Percentiles rank a stretch among this genome's conserved stretches.
These are phyloP conservation scores for Sarcophaga carnaria DNA, from an alignment of 2,888 invertebrate species.

Conservation along the genomic window DNA sequence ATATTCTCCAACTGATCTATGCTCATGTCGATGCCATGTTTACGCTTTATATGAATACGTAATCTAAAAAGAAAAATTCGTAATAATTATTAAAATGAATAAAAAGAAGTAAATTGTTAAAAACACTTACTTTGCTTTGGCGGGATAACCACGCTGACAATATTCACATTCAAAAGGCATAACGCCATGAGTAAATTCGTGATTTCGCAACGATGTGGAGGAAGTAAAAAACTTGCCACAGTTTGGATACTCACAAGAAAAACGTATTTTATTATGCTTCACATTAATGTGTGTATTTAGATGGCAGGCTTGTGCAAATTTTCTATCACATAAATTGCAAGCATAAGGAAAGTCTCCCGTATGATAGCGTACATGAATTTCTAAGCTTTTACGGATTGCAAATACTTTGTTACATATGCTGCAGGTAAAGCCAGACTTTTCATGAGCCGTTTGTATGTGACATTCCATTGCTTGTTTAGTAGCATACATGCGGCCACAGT, in stretches of 20 bases:
- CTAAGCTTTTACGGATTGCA: conserved; percentile 73
- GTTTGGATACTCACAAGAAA: conserved; percentile 72
- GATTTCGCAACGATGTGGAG: conserved; percentile 74
- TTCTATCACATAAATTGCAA: conserved; percentile 74
- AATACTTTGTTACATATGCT: conserved; percentile 74
- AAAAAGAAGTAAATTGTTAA: neutral
- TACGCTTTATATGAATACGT: conserved; percentile 72
- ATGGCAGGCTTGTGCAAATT: conserved; percentile 75
- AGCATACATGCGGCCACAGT: conserved; percentile 72
- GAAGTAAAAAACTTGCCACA: conserved; percentile 75
- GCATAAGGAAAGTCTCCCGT: conserved; percentile 74
- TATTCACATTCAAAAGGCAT: conserved; percentile 76
- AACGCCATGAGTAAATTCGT: conserved; percentile 73
- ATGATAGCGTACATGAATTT: conserved; percentile 76
- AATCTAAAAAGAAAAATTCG: conserved; percentile 68
- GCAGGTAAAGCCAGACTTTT: conserved; percentile 71
- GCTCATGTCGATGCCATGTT: conserved; percentile 71
- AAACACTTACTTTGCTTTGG: conserved; percentile 74
- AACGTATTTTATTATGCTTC: conserved; percentile 74
- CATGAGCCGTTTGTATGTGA: conserved; percentile 73
- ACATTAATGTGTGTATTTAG: conserved; percentile 74
- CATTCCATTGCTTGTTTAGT: conserved; percentile 74
- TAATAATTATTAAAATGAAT: neutral
- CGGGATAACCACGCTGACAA: conserved; percentile 74
- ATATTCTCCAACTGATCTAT: conserved; percentile 73